Evolutionary conservation across 2,797 vertebrate genomes (phyloP), one percentile per base, ranked within the genome.

Genomic region (Poeciliopsis presidionis): DNA sequence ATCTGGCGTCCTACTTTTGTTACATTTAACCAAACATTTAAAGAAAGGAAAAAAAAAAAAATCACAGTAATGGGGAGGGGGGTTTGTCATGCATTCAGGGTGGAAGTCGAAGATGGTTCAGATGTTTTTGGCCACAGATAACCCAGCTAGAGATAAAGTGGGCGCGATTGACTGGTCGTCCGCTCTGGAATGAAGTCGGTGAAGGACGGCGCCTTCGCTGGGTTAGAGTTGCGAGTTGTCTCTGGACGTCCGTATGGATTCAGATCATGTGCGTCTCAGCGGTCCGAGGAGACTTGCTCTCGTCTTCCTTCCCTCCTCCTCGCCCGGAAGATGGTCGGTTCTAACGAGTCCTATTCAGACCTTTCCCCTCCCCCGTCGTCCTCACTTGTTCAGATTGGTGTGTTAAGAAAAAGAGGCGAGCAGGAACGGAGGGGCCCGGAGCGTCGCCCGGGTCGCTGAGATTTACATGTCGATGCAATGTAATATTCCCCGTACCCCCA

Each of bases 381-480:
- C 82, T 81, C 76, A 78, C 77, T 79, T 74, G 75, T 78, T 72
- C 46, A 43, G 51, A 39, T 49, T 28, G 71, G 72, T 74, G 67
- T 16, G 5, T 45, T 28, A 41, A 7, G 25, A 43, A 14, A 16
- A 45, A 18, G 46, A 57, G 80, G 53, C 28, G 46, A 55, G 47
- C 2, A 18, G 59, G 77, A 69, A 78, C 74, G 28, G 36, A 67
- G 75, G 77, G 72, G 76, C 76, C 5, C 11, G 41, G 76, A 75
- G 82, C 77, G 74, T 39, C 53, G 33, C 74, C 36, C 4, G 80
- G 87, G 63, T 86, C 61, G 28, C 86, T 90, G 87, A 88, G 90
- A 79, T 85, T 81, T 91, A 92, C 87, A 84, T 79, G 85, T 90
- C 88, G 81, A 90, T 94, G 87, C 89, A 92, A 89, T 90, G 90